A percentile compares a stretch with the other conserved stretches of the same genome.
Evolutionary conservation across 1,140 invertebrate species (phyloP).

Genomic region (Ooceraea biroi): DNA sequence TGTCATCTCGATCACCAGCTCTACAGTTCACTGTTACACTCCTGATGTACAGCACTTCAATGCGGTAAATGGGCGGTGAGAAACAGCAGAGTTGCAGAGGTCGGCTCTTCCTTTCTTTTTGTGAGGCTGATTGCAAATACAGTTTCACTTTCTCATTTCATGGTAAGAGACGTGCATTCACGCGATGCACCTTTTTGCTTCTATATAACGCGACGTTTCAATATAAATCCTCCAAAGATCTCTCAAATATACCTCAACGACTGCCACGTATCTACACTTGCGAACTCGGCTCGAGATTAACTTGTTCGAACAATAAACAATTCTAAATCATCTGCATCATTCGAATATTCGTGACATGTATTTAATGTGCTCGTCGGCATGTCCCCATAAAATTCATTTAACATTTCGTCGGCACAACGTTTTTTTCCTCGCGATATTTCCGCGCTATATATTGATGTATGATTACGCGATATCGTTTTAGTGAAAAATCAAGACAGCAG

Average conservation of each 20-base stretch:
- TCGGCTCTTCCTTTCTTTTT: slow-evolving; percentile 31
- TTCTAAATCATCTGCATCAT: no score
- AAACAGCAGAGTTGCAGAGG: neutral
- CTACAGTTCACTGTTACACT: neutral
- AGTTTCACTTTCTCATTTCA: slow-evolving; percentile 53
- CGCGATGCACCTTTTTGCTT: neutral
- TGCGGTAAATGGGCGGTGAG: neutral
- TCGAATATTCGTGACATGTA: no score
- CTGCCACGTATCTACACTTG: no score
- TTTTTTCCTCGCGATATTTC: slow-evolving; percentile 2
- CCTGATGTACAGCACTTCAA: neutral
- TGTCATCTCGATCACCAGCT: neutral
- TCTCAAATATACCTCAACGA: neutral
- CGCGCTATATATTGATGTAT: neutral
- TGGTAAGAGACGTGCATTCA: slow-evolving; percentile 4
- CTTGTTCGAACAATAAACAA: no score
- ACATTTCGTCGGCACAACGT: no score
- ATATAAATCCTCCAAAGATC: neutral
- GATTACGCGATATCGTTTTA: slow-evolving; percentile 3
- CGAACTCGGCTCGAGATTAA: no score
- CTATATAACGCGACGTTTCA: neutral
- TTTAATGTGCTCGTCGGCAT: no score
- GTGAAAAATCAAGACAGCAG: slow-evolving; percentile 37
- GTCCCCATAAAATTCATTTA: no score
- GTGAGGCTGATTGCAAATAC: neutral